These are phyloP conservation scores for Toxotes chatareus DNA, from an alignment of 2,113 vertebrate genomes.

Conservation along the genomic window DNA sequence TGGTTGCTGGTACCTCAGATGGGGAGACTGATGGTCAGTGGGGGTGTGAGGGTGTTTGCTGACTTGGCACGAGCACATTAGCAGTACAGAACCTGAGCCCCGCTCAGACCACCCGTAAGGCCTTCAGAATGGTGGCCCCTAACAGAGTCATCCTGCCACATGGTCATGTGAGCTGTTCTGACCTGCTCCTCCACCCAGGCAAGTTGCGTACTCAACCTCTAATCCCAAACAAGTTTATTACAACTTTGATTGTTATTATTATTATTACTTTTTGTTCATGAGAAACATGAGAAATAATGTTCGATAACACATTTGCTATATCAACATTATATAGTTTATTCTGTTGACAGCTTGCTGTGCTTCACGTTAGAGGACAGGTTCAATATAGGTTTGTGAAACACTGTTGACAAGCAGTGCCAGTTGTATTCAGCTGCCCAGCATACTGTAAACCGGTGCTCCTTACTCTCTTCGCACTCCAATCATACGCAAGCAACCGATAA, in stretches of 20 bases:
- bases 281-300: background rate
- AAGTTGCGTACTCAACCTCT: background rate
- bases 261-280: too few species aligned
- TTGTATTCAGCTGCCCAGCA: background rate
- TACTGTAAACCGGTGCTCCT: constrained; percentile 21
- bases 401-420: background rate
- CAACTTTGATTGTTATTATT: background rate
- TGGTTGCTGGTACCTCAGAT: constrained; percentile 4
- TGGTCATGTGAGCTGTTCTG: constrained; percentile 11
- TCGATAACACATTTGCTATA: background rate
- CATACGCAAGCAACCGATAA: constrained; percentile 14
- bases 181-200: background rate
- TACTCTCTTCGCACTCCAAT: constrained; percentile 17
- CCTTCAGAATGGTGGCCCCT: constrained; percentile 18
- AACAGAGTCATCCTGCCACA: constrained; percentile 26
- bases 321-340: background rate
- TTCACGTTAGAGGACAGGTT: background rate
- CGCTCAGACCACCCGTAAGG: constrained; percentile 61
- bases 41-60: constrained; percentile 43
- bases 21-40: constrained; percentile 30
- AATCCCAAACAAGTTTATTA: too few species aligned
- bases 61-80: constrained; percentile 49
- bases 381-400: background rate
- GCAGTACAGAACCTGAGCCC: constrained; percentile 55
- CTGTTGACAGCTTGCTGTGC: background rate